Evolutionary conservation across 2,888 invertebrate genomes (phyloP).

Genomic region (Dorcus hopei): DNA sequence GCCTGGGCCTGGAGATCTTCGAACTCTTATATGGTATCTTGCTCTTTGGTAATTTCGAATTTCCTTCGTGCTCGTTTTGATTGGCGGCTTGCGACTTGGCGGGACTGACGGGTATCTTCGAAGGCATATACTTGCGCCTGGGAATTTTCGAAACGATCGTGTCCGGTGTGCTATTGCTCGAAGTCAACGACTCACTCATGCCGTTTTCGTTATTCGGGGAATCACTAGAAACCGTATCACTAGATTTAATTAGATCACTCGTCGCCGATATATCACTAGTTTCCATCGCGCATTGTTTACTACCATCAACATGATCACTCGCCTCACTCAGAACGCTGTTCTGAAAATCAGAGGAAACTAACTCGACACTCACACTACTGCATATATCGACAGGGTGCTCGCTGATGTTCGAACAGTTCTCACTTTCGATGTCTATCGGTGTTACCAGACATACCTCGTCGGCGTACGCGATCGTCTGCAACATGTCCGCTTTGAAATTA

Average conservation of each 20-base stretch:
- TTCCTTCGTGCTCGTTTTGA: constrained; percentile 48
- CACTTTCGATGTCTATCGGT: constrained; percentile 46
- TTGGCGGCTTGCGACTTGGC: constrained; percentile 22
- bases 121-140: constrained; percentile 35
- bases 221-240: constrained; percentile 41
- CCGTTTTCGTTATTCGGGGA: constrained; percentile 45
- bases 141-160: constrained; percentile 65
- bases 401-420: constrained; percentile 46
- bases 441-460: constrained; percentile 48
- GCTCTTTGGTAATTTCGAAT: constrained; percentile 53
- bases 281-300: constrained; percentile 18
- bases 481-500: constrained; percentile 2
- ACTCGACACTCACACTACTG: constrained; percentile 41
- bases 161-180: constrained; percentile 68
- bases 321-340: constrained; percentile 17
- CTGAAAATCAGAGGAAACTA: constrained; percentile 39
- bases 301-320: constrained; percentile 17
- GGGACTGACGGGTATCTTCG: constrained; percentile 42
- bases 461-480: constrained; percentile 47
- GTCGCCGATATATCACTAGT: constrained; percentile 31
- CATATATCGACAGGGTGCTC: constrained; percentile 47
- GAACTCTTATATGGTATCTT: constrained; percentile 53
- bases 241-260: constrained; percentile 38
- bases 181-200: constrained; percentile 64
- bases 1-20: constrained; percentile 45